These are phyloP conservation scores for Aurelia coerulea DNA, from an alignment of 30 jellyfish, hydroid and myxozoan genomes.

Conservation along the genomic window DNA sequence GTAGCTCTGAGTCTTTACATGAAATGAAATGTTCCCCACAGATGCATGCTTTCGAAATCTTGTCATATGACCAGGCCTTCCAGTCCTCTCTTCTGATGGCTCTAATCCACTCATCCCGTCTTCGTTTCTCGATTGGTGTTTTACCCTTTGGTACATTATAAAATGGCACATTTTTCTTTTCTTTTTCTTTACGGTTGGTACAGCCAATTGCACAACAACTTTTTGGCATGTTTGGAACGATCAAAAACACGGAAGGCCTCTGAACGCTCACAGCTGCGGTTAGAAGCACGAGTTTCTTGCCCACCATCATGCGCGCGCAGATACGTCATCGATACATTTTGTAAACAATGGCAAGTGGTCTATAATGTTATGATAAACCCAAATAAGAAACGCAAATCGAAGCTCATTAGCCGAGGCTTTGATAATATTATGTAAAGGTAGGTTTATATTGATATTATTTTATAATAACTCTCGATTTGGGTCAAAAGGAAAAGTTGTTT, in stretches of 20 bases:
- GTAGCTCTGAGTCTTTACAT: slow-evolving; percentile 10
- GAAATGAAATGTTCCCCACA: slow-evolving; percentile 51
- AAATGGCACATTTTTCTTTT: slow-evolving; percentile 20
- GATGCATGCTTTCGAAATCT: slow-evolving; percentile 32
- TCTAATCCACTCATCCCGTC: slow-evolving; percentile 49
- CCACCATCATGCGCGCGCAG: slow-evolving; percentile 46
- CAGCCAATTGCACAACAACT: slow-evolving; percentile 63
- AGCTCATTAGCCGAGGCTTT: no score
- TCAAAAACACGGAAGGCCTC: background rate
- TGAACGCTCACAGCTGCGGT: background rate
- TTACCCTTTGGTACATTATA: slow-evolving; percentile 33
- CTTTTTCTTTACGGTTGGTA: slow-evolving; percentile 17
- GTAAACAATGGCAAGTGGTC: slow-evolving; percentile 22
- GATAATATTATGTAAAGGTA: no score
- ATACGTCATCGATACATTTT: background rate
- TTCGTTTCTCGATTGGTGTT: slow-evolving; percentile 50
- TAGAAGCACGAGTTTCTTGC: background rate
- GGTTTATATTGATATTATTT: no score
- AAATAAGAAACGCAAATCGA: no score
- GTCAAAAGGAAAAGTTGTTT: no score
- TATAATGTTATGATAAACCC: no score
- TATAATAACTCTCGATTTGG: no score
- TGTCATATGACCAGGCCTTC: slow-evolving; percentile 40
- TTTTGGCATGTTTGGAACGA: slow-evolving; percentile 27
- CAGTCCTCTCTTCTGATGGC: slow-evolving; percentile 54